Evolutionary conservation across 2,888 invertebrate genomes (phyloP), one percentile per base, ranked within the genome.

Genomic region (Mythimna albipuncta): DNA sequence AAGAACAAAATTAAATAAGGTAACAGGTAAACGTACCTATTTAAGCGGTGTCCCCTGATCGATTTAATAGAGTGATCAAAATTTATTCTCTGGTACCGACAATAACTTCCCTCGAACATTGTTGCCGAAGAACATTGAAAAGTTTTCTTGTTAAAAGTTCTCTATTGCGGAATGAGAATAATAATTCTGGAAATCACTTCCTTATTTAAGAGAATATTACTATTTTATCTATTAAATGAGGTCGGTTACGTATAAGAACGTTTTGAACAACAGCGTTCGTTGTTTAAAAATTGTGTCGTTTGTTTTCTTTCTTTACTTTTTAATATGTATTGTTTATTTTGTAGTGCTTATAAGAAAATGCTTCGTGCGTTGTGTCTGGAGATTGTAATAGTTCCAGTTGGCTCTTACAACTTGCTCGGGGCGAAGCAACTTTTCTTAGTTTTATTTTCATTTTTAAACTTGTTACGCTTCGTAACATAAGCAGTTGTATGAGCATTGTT

Each of bases 121-220:
- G 94, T 94, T 91, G 92, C 93, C 92, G 91, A 89, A 88, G 93
- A 93, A 93, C 92, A 93, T 91, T 92, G 92, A 83, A 91, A 95
- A 96, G 93, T 96, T 96, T 95, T 95, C 96, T 96, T 96, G 95
- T 96, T 96, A 96, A 95, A 96, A 96, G 93, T 96, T 96, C 91
- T 91, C 92, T 93, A 95, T 94, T 93, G 94, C 93, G 92, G 92
- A 95, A 94, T 94, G 94, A 92, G 94, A 94, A 95, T 95, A 94
- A 95, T 95, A 94, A 94, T 94, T 95, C 92, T 91, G 91, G 91
- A 93, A 95, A 94, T 95, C 93, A 93, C 93, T 94, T 93, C 92
- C 92, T 91, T 91, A 92, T 92, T 89, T 91, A 92, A 91, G 85
- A 75, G 85, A 88, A 86, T 89, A 89, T 89, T 89, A 91, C 91